A percentile compares a stretch with the other conserved stretches of the same genome.
phyloP scores from a whole-genome alignment of 1,140 invertebrate species.

The Drosophila biarmipes region DNA sequence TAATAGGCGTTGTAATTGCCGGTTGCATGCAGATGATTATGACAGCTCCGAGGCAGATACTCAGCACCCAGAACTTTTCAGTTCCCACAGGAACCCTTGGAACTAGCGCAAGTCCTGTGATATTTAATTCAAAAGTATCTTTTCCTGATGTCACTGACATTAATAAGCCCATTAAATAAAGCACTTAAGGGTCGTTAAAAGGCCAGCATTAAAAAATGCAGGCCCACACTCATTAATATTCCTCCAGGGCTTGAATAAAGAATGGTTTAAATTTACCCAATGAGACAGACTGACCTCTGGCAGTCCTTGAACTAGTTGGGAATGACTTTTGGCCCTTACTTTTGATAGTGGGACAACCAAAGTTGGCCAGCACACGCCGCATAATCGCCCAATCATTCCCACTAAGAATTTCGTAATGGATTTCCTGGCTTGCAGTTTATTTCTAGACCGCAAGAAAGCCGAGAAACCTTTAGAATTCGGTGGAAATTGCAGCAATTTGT shows the following conservation, averaged over 20 bases:
- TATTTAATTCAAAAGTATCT: not conserved
- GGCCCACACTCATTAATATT: not conserved
- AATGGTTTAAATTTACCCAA: constrained; percentile 1
- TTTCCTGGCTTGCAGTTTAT: constrained; percentile 1
- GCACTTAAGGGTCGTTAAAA: constrained; percentile 25
- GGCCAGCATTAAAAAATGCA: constrained; percentile 5
- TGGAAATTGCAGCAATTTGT: not conserved
- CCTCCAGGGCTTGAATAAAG: not conserved
- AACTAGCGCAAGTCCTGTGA: not conserved
- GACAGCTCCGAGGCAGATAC: not conserved
- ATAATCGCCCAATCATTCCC: constrained; percentile 8
- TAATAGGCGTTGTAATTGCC: constrained; percentile 73
- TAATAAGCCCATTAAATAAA: constrained; percentile 5
- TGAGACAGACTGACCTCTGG: not conserved
- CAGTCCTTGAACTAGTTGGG: not conserved
- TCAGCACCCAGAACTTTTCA: not conserved
- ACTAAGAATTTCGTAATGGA: not conserved
- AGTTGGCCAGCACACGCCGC: constrained; percentile 14
- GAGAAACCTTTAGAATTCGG: constrained; percentile 8
- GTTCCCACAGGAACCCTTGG: not conserved
- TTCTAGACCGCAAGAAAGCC: constrained; percentile 5
- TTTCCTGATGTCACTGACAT: not conserved
- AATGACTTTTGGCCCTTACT: constrained; percentile 10
- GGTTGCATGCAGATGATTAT: constrained; percentile 67
- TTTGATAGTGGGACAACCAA: constrained; percentile 22